Percentiles rank a stretch among this genome's conserved stretches.
Evolutionary conservation across 2,113 vertebrate species (phyloP).

Genomic region (Seriola aureovittata): DNA sequence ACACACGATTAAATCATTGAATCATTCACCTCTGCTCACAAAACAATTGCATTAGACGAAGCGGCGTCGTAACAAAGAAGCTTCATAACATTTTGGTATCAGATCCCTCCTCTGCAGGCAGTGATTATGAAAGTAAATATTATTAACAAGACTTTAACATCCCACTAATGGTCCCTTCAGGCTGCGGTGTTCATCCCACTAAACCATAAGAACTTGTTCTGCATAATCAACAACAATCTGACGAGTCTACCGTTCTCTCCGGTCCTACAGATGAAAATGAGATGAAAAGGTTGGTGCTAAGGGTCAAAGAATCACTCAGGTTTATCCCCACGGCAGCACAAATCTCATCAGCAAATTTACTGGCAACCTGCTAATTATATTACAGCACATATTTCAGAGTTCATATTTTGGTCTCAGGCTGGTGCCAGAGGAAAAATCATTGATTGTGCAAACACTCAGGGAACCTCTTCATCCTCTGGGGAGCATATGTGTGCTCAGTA

Average conservation of each 20-base stretch:
- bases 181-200: neutral
- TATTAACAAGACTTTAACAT: conserved; percentile 19
- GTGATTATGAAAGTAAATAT: conserved; percentile 15
- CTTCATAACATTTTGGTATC: neutral
- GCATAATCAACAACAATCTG: neutral
- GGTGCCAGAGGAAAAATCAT: no score
- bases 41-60: neutral
- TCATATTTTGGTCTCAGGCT: neutral
- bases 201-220: neutral
- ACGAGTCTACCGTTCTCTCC: neutral
- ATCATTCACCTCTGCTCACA: conserved; percentile 8
- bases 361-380: no score
- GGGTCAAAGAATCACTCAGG: neutral
- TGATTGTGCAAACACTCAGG: neutral
- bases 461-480: neutral
- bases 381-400: no score
- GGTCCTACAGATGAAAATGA: neutral
- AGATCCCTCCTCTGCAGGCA: neutral
- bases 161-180: conserved; percentile 15
- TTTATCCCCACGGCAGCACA: neutral
- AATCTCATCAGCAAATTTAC: neutral
- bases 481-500: neutral
- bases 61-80: neutral
- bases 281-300: neutral
- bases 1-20: neutral